Evolutionary conservation across 37 sponge, comb jelly and placozoan species (phyloP).

Genomic region (Hormiphora californensis): DNA sequence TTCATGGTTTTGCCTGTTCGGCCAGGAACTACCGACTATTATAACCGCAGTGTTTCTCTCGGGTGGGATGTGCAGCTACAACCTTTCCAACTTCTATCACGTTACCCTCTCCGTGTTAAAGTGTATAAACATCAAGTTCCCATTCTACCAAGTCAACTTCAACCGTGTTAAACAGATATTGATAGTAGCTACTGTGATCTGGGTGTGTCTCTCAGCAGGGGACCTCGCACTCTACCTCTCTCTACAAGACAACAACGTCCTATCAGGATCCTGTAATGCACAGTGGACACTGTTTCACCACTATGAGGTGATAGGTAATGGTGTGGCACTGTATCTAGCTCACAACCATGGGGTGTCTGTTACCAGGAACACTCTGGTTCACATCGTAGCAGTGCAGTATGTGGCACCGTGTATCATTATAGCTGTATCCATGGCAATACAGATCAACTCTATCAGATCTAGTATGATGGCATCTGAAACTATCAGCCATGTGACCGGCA

Average conservation of each 20-base stretch:
- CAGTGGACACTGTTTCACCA: not conserved
- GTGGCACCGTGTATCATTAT: not conserved
- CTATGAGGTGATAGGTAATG: not conserved
- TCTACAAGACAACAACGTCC: no score
- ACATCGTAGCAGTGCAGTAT: not conserved
- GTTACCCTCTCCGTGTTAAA: not conserved
- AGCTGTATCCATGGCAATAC: not conserved
- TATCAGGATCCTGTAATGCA: not conserved
- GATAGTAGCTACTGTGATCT: no score
- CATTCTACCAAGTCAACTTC: not conserved
- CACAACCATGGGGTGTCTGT: not conserved
- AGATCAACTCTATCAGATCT: not conserved
- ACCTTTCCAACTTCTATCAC: not conserved
- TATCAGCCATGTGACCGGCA: not conserved
- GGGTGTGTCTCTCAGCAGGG: no score
- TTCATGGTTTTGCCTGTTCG: no score
- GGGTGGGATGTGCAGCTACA: not conserved
- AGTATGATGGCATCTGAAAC: not conserved
- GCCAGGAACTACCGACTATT: no score
- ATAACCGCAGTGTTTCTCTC: no score
- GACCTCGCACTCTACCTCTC: no score
- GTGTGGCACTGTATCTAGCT: not conserved
- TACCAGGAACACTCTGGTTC: not conserved
- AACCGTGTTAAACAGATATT: no score
- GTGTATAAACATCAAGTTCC: not conserved